phyloP scores from a whole-genome alignment of 2,797 vertebrate genomes.

The Sparidentex hasta region DNA sequence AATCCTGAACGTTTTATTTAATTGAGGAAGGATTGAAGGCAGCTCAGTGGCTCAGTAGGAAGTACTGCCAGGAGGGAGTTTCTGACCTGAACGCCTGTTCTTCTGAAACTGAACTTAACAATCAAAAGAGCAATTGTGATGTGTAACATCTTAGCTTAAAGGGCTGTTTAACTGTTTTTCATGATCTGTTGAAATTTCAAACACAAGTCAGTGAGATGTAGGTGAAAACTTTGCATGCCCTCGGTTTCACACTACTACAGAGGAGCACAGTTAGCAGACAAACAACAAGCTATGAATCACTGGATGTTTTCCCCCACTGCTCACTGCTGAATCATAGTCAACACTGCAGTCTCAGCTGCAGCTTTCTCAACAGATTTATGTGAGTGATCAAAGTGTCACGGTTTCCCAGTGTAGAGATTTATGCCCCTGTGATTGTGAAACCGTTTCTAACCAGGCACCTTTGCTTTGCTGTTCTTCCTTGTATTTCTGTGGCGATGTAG shows the following conservation, averaged over 20 bases:
- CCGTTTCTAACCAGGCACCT: conserved; percentile 26
- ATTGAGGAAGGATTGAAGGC: not conserved
- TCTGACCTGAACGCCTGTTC: not conserved
- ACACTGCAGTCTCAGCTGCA: conserved; percentile 47
- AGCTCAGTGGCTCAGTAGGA: not conserved
- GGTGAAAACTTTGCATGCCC: not conserved
- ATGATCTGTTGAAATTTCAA: not conserved
- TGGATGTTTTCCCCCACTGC: conserved; percentile 43
- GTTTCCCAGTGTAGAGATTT: conserved; percentile 36
- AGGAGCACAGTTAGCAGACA: conserved; percentile 28
- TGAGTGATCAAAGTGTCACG: conserved; percentile 39
- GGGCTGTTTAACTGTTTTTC: not conserved
- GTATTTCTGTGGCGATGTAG: not conserved
- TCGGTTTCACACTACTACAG: conserved; percentile 8
- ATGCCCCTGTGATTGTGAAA: conserved; percentile 33
- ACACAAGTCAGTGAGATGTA: not conserved
- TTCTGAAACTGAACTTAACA: not conserved
- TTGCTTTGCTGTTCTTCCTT: not conserved
- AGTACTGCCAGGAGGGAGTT: not conserved
- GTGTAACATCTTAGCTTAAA: not conserved
- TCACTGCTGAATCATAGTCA: conserved; percentile 52
- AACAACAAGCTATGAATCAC: conserved; percentile 54
- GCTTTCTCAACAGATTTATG: conserved; percentile 50
- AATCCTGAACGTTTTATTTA: too few relatives aligned
- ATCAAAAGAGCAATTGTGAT: not conserved